These are phyloP conservation scores for Trisateles emortualis DNA, from an alignment of 2,888 invertebrate genomes.

Conservation along the genomic window DNA sequence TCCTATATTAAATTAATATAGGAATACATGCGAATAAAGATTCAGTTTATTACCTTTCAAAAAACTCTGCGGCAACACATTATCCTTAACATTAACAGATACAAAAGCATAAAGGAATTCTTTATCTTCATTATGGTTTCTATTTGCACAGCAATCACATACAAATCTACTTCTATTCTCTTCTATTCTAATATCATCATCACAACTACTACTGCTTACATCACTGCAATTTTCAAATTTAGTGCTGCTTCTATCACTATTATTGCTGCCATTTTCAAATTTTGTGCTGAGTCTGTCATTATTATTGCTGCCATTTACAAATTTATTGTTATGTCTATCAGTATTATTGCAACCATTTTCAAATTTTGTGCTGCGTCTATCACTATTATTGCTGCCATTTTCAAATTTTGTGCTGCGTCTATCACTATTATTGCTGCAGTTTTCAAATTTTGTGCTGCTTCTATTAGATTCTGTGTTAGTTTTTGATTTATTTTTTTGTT, in stretches of 20 bases:
- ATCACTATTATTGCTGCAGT: constrained; percentile 5
- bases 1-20: too few species aligned
- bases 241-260: constrained; percentile 2
- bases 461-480: constrained; percentile 5
- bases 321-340: too few species aligned
- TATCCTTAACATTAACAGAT: constrained; percentile 72
- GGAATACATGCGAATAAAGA: too few species aligned
- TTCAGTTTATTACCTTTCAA: constrained; percentile 77
- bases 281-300: constrained; percentile 2
- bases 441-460: not conserved
- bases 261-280: constrained; percentile 21
- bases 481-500: constrained; percentile 33
- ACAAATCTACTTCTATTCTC: constrained; percentile 30
- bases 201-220: not conserved
- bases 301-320: constrained; percentile 4
- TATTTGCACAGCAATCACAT: constrained; percentile 61
- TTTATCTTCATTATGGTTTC: constrained; percentile 47
- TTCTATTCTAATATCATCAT: constrained; percentile 9
- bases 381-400: constrained; percentile 11
- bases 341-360: too few species aligned
- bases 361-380: constrained; percentile 4
- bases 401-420: constrained; percentile 16
- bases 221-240: constrained; percentile 21
- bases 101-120: constrained; percentile 80
- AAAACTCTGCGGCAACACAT: constrained; percentile 71